A percentile compares a stretch with the other conserved stretches of the same genome.
Evolutionary conservation across 2,888 invertebrate species (phyloP).

Genomic region (Nomada flava): DNA sequence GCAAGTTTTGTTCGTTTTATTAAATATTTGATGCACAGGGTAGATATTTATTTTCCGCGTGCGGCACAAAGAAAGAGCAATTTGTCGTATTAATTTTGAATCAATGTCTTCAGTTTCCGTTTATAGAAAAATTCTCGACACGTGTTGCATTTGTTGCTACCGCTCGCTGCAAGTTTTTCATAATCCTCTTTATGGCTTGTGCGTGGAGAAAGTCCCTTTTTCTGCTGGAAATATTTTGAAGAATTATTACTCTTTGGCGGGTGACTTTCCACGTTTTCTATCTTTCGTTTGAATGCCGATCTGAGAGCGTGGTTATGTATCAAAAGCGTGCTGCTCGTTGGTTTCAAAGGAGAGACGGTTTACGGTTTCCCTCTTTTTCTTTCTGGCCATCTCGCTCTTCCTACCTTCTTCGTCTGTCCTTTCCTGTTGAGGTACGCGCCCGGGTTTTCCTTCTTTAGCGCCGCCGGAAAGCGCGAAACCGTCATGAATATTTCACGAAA

Average conservation of each 20-base stretch:
- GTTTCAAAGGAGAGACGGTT: slow-evolving; percentile 32
- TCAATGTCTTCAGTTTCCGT: no score
- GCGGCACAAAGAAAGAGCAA: no score
- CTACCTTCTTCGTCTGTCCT: slow-evolving; percentile 13
- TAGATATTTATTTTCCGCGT: no score
- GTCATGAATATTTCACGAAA: slow-evolving; percentile 78
- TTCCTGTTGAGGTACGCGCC: slow-evolving; percentile 13
- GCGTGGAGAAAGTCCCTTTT: no score
- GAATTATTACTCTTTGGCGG: not conserved
- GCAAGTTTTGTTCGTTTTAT: no score
- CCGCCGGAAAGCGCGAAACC: slow-evolving; percentile 55
- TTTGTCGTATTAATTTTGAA: no score
- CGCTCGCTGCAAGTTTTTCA: no score
- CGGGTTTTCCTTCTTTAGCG: slow-evolving; percentile 42
- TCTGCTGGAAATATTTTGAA: not conserved
- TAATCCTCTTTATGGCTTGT: no score
- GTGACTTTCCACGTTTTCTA: slow-evolving; percentile 5
- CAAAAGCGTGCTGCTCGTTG: slow-evolving; percentile 41
- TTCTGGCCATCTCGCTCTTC: not conserved
- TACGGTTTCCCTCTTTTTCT: slow-evolving; percentile 35
- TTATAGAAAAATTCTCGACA: no score
- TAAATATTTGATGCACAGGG: no score
- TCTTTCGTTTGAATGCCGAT: slow-evolving; percentile 12
- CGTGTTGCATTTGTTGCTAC: no score
- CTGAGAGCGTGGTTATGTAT: slow-evolving; percentile 11